A percentile compares a stretch with the other conserved stretches of the same genome.
phyloP scores from a whole-genome alignment of 2,113 vertebrate genomes.

The Maccullochella peelii region DNA sequence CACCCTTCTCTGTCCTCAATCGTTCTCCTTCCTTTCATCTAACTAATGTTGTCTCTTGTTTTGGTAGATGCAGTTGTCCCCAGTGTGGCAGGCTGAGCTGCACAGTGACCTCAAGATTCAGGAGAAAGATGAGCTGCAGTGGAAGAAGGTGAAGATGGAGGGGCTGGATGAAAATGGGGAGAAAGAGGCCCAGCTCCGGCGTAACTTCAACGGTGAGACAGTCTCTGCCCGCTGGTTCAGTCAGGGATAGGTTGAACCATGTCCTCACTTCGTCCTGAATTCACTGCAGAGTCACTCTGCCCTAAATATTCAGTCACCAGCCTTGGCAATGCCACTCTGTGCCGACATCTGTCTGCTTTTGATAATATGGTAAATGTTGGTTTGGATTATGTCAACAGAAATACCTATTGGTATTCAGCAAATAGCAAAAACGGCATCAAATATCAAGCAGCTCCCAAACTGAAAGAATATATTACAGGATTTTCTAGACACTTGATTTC shows the following conservation, averaged over 20 bases:
- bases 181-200: conserved; percentile 90
- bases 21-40: neutral
- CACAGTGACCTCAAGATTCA: conserved; percentile 96
- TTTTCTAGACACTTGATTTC: neutral
- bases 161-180: conserved; percentile 93
- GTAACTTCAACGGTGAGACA: conserved; percentile 86
- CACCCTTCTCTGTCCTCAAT: neutral
- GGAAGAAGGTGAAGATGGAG: conserved; percentile 95
- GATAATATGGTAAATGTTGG: neutral
- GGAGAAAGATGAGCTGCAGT: conserved; percentile 94
- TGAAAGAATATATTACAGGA: neutral
- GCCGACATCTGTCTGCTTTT: neutral
- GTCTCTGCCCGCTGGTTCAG: neutral
- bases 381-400: neutral
- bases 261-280: neutral
- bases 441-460: neutral
- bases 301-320: neutral
- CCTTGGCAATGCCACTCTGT: neutral
- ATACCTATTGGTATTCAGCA: neutral
- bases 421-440: neutral
- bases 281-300: neutral
- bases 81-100: conserved; percentile 90
- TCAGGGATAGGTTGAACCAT: neutral
- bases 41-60: neutral
- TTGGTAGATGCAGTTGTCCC: conserved; percentile 88